Evolutionary conservation across 2,797 vertebrate species (phyloP).

Genomic region (Enteromius trimaculatus): DNA sequence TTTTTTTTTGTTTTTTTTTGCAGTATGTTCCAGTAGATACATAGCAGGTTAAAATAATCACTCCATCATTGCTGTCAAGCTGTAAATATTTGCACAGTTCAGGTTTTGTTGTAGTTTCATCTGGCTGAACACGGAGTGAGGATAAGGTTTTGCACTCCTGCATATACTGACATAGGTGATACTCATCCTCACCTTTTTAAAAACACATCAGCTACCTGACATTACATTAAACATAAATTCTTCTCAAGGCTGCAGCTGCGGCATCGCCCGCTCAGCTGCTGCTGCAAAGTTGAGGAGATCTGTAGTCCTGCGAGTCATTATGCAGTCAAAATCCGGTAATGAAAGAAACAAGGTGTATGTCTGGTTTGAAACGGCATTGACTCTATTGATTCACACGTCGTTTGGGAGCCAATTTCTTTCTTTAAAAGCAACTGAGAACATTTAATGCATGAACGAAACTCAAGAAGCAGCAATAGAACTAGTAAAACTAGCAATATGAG

Average conservation of each 20-base stretch:
- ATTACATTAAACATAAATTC: constrained; percentile 46
- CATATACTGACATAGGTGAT: neutral
- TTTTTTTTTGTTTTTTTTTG: no score
- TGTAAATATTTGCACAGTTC: neutral
- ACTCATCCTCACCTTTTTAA: constrained; percentile 23
- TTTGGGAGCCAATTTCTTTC: constrained; percentile 56
- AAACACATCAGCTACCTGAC: constrained; percentile 27
- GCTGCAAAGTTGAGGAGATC: neutral
- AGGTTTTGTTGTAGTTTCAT: neutral
- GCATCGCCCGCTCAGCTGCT: neutral
- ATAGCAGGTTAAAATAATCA: neutral
- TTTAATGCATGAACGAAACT: constrained; percentile 43
- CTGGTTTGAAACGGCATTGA: constrained; percentile 54
- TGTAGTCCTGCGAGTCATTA: constrained; percentile 31
- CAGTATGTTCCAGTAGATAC: neutral
- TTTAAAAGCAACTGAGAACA: constrained; percentile 35
- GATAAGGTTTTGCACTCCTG: neutral
- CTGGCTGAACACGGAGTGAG: neutral
- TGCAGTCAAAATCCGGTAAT: constrained; percentile 38
- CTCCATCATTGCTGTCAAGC: neutral
- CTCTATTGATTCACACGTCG: constrained; percentile 52
- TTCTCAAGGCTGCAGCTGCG: constrained; percentile 38
- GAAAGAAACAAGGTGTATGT: constrained; percentile 42
- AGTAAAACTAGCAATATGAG: neutral
- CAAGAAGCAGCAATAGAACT: neutral